Conservation (phyloP, 1,140 invertebrate genomes). For the Drosophila elegans region DNA sequence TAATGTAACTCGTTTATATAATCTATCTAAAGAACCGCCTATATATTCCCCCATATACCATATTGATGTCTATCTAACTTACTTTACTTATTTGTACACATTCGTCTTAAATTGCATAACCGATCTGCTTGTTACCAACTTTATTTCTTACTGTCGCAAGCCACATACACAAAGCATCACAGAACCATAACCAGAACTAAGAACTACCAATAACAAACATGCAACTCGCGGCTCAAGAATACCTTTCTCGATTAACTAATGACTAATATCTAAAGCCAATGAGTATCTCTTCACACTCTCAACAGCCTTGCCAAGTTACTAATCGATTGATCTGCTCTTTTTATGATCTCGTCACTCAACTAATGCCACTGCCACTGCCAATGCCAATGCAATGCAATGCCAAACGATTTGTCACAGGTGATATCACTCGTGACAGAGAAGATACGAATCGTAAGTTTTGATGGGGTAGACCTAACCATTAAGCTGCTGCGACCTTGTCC, state of each 20-base stretch:
- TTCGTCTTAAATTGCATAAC: constrained; percentile 66
- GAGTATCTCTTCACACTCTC: constrained; percentile 53
- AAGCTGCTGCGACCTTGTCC: not conserved
- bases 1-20: constrained; percentile 67
- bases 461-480: not conserved
- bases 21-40: constrained; percentile 58
- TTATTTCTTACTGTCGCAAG: constrained; percentile 67
- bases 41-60: constrained; percentile 56
- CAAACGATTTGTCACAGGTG: constrained; percentile 85
- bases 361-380: constrained; percentile 14
- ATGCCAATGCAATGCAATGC: constrained; percentile 5
- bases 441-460: constrained; percentile 87
- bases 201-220: constrained; percentile 20
- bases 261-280: constrained; percentile 56
- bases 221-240: constrained; percentile 67
- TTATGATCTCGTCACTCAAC: constrained; percentile 32
- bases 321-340: constrained; percentile 58
- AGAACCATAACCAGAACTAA: constrained; percentile 39
- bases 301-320: constrained; percentile 50
- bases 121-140: constrained; percentile 70
- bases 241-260: constrained; percentile 75
- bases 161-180: constrained; percentile 31
- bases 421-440: constrained; percentile 87
- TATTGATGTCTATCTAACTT: constrained; percentile 72
- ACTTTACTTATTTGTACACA: constrained; percentile 55